phyloP scores from a whole-genome alignment of 64 coral and sea anemone genomes.

The Montipora foliosa region DNA sequence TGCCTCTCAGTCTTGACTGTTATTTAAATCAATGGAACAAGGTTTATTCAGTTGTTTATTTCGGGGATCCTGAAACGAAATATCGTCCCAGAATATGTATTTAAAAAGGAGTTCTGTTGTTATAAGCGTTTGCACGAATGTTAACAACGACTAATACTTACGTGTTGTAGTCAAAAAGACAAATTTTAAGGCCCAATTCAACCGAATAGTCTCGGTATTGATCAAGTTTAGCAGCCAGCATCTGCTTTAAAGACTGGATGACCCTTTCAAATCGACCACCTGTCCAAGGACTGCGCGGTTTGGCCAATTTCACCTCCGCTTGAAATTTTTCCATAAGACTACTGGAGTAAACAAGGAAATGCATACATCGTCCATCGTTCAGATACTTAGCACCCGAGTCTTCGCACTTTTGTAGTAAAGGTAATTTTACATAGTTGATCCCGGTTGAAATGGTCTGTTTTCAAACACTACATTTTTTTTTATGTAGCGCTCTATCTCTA shows the following conservation, averaged over 20 bases:
- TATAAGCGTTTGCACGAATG: too few species aligned
- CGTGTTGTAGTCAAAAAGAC: slow-evolving; percentile 27
- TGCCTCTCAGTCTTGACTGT: too few species aligned
- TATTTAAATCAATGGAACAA: too few species aligned
- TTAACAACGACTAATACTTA: not conserved
- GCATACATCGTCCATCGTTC: not conserved
- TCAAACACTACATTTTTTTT: too few species aligned
- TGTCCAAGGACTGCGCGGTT: slow-evolving; percentile 21
- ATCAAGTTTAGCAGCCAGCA: not conserved
- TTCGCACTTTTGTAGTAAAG: not conserved
- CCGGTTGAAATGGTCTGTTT: too few species aligned
- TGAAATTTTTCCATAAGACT: slow-evolving; percentile 22
- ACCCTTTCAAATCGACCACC: slow-evolving; percentile 5
- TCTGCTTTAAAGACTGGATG: not conserved
- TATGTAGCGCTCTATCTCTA: too few species aligned
- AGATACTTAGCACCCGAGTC: not conserved
- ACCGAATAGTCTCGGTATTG: not conserved
- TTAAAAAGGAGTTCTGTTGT: too few species aligned
- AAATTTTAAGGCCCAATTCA: not conserved
- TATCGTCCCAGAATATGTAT: too few species aligned
- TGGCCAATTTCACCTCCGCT: slow-evolving; percentile 16
- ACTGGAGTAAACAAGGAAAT: not conserved
- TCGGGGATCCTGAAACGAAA: too few species aligned
- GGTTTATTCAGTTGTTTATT: too few species aligned
- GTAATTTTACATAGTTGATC: not conserved